These are phyloP conservation scores for Cheilosia grossa DNA, from an alignment of 2,888 invertebrate genomes.

Conservation along the genomic window DNA sequence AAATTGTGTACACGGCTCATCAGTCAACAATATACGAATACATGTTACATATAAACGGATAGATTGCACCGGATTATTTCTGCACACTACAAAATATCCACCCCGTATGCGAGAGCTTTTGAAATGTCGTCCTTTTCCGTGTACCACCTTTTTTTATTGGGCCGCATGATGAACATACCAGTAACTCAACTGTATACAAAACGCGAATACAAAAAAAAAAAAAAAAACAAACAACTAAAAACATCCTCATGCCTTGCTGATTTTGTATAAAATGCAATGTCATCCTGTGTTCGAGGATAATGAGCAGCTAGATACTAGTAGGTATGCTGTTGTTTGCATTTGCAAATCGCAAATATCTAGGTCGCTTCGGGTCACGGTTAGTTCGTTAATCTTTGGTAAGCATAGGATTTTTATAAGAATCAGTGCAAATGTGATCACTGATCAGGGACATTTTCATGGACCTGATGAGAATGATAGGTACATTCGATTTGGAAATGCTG, in stretches of 20 bases:
- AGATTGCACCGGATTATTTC: not conserved
- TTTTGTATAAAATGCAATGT: conserved; percentile 16
- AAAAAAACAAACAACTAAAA: not conserved
- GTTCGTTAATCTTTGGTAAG: not conserved
- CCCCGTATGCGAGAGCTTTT: not conserved
- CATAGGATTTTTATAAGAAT: not conserved
- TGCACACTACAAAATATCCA: not conserved
- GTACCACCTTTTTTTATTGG: conserved; percentile 13
- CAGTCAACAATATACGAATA: too few species aligned
- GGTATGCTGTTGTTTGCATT: not conserved
- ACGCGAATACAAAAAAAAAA: not conserved
- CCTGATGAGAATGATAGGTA: too few species aligned
- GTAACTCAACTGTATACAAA: conserved; percentile 17
- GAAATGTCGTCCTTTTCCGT: conserved; percentile 30
- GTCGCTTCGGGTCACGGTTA: conserved; percentile 16
- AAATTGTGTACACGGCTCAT: too few species aligned
- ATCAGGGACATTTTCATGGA: not conserved
- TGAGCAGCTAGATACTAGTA: not conserved
- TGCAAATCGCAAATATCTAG: conserved; percentile 13
- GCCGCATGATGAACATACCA: conserved; percentile 9
- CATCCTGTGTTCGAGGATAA: conserved; percentile 27
- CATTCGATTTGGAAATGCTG: too few species aligned
- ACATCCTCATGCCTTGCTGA: conserved; percentile 11
- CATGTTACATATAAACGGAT: too few species aligned
- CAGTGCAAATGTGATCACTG: not conserved